These are phyloP conservation scores for Polyodon spathula DNA, from an alignment of 2,113 vertebrate species.

Conservation along the genomic window DNA sequence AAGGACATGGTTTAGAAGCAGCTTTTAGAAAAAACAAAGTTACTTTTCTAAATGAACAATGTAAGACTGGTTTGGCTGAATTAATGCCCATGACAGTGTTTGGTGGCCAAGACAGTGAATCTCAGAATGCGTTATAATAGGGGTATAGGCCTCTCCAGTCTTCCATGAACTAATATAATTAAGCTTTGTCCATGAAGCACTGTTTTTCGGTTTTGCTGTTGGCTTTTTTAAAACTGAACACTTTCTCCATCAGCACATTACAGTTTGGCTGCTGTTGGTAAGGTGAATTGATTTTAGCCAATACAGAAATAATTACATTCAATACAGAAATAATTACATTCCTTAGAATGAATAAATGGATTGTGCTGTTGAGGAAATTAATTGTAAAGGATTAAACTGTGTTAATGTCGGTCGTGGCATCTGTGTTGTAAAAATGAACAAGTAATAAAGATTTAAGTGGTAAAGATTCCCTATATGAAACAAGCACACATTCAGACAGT, in stretches of 20 bases:
- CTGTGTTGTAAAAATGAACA: conserved; percentile 22
- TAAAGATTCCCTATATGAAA: conserved; percentile 32
- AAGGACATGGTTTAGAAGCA: background rate
- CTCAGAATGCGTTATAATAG: background rate
- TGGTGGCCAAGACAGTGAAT: too few species aligned
- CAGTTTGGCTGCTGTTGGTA: conserved; percentile 14
- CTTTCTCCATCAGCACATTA: conserved; percentile 15
- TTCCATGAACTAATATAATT: too few species aligned
- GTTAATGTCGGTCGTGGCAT: conserved; percentile 32
- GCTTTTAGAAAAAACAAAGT: background rate
- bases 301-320: conserved; percentile 40
- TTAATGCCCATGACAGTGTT: background rate
- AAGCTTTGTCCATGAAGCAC: too few species aligned
- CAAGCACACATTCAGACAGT: conserved; percentile 26
- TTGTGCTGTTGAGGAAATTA: conserved; percentile 28
- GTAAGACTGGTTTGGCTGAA: background rate
- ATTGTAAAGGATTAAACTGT: conserved; percentile 12
- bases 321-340: conserved; percentile 41
- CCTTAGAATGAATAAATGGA: conserved; percentile 34
- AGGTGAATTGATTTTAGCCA: conserved; percentile 38
- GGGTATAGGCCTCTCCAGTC: background rate
- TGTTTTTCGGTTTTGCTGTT: background rate
- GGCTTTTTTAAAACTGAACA: conserved; percentile 5
- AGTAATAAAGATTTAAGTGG: conserved; percentile 31
- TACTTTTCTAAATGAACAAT: background rate